These are phyloP conservation scores for Spinibarbus caldwelli DNA, from an alignment of 2,797 vertebrate genomes.

Conservation along the genomic window DNA sequence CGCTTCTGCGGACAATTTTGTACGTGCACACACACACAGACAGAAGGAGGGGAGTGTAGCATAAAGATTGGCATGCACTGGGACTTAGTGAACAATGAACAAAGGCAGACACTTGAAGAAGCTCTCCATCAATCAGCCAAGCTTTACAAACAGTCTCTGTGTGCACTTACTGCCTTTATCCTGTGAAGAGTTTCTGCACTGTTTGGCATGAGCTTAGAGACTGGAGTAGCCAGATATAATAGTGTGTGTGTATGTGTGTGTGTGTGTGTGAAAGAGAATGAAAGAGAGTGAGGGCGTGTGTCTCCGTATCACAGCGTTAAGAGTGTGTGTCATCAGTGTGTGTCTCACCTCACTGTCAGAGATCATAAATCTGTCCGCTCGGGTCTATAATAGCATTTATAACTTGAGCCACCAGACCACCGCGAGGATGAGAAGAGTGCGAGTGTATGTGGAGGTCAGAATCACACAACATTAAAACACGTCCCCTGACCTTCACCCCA, in stretches of 20 bases:
- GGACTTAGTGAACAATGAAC: slow-evolving; percentile 39
- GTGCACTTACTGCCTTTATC: slow-evolving; percentile 35
- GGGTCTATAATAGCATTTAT: slow-evolving; percentile 49
- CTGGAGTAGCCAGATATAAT: slow-evolving; percentile 10
- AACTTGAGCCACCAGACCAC: slow-evolving; percentile 32
- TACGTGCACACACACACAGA: neutral
- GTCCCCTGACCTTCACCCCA: slow-evolving; percentile 44
- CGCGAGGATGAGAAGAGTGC: slow-evolving; percentile 17
- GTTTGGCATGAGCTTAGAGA: slow-evolving; percentile 7
- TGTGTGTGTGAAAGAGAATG: slow-evolving; percentile 10
- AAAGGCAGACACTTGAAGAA: slow-evolving; percentile 51
- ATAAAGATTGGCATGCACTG: slow-evolving; percentile 39
- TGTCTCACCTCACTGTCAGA: slow-evolving; percentile 23
- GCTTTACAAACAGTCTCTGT: slow-evolving; percentile 42
- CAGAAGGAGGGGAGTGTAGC: neutral
- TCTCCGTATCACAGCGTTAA: slow-evolving; percentile 5
- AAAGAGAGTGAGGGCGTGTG: neutral
- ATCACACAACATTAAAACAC: slow-evolving; percentile 56
- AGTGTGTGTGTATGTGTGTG: slow-evolving; percentile 43
- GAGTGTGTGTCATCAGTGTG: slow-evolving; percentile 40
- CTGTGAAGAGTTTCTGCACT: slow-evolving; percentile 28
- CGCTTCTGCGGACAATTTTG: neutral
- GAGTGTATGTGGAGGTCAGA: slow-evolving; percentile 38
- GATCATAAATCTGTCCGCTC: slow-evolving; percentile 46
- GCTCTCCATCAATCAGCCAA: slow-evolving; percentile 50